Conservation (phyloP, 2,797 vertebrate species). For the Uromys caudimaculatus region DNA sequence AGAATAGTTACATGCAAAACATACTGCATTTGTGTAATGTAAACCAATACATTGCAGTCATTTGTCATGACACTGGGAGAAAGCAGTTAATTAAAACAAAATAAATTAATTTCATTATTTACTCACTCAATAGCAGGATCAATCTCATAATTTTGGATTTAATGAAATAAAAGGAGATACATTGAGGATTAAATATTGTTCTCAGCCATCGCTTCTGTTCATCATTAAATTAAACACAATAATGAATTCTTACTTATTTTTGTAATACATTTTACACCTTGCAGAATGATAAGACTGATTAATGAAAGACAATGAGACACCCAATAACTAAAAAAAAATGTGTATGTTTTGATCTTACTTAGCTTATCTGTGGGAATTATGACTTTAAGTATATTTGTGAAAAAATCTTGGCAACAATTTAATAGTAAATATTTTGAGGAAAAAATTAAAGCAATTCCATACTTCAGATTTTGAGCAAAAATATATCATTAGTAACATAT, state of each 20-base stretch:
- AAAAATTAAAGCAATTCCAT: not conserved
- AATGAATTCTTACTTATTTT: not conserved
- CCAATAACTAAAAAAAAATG: slow-evolving; percentile 4
- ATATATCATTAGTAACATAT: not conserved
- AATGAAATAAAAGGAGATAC: not conserved
- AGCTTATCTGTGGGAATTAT: not conserved
- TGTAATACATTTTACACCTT: not conserved
- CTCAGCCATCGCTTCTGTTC: not conserved
- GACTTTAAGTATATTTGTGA: not conserved
- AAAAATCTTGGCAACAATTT: not conserved
- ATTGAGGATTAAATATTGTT: not conserved
- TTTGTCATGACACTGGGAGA: not conserved
- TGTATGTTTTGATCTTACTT: not conserved
- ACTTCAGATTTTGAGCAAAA: not conserved
- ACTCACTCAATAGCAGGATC: not conserved
- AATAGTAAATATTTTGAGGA: not conserved
- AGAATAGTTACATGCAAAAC: not conserved
- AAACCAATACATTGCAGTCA: not conserved
- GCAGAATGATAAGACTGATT: slow-evolving; percentile 30
- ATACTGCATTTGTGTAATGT: not conserved
- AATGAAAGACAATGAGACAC: not conserved
- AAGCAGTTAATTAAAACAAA: not conserved
- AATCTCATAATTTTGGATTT: not conserved
- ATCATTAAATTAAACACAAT: not conserved
- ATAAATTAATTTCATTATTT: not conserved